phyloP scores from a whole-genome alignment of 2,888 invertebrate species.

The Argyresthia albistria region DNA sequence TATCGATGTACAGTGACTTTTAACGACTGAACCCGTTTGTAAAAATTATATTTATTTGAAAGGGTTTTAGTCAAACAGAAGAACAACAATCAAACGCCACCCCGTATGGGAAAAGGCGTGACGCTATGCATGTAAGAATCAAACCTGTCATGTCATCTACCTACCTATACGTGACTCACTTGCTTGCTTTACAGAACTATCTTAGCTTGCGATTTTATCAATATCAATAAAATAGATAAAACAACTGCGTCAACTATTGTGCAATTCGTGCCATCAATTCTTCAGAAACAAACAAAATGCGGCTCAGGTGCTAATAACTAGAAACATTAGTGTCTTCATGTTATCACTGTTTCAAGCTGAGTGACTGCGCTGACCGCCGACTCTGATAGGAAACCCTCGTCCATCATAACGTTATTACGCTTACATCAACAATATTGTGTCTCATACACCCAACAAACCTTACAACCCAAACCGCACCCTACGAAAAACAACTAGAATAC shows the following conservation, averaged over 20 bases:
- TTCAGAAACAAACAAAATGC: conserved; percentile 6
- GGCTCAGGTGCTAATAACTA: conserved; percentile 12
- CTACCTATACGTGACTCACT: conserved; percentile 1
- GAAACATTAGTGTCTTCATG: conserved; percentile 13
- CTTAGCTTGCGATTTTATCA: no score
- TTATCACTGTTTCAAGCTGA: conserved; percentile 62
- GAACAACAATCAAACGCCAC: no score
- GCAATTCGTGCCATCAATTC: not conserved
- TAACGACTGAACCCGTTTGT: no score
- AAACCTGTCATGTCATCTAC: no score
- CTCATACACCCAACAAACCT: conserved; percentile 23
- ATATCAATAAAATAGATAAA: no score
- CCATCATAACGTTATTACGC: conserved; percentile 67
- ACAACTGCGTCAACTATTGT: no score
- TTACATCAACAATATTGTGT: conserved; percentile 69
- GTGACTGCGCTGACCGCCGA: conserved; percentile 53
- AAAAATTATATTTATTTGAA: no score
- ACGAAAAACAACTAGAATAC: conserved; percentile 2
- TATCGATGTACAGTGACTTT: no score
- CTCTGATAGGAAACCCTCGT: conserved; percentile 29
- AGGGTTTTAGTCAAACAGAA: no score
- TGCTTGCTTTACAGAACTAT: no score
- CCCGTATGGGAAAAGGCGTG: no score
- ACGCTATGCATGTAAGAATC: no score
- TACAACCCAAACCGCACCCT: conserved; percentile 19